phyloP scores from a whole-genome alignment of 2,797 vertebrate genomes.

The Myoxocephalus aenaeus region DNA sequence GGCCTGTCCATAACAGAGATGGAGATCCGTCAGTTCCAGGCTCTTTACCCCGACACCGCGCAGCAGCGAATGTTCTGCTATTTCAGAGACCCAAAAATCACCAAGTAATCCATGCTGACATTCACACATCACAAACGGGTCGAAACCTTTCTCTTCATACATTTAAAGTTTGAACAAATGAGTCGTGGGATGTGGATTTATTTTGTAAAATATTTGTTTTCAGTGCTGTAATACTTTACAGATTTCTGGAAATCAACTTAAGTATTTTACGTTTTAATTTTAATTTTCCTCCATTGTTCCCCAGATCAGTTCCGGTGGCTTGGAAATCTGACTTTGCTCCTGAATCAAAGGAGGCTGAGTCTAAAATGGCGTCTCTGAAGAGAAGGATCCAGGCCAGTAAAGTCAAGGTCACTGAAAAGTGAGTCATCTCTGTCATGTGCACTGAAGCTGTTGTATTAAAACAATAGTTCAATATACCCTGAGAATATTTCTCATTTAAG shows the following conservation, averaged over 20 bases:
- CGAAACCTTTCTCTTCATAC: too few species aligned
- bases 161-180: not conserved
- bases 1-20: conserved; percentile 91
- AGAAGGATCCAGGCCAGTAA: conserved; percentile 67
- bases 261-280: not conserved
- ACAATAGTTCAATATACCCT: not conserved
- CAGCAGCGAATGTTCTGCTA: conserved; percentile 85
- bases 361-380: conserved; percentile 85
- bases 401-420: conserved; percentile 81
- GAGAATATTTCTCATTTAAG: not conserved
- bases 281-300: not conserved
- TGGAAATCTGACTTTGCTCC: conserved; percentile 88
- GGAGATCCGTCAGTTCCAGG: conserved; percentile 90
- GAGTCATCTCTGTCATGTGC: conserved; percentile 21
- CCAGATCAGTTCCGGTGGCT: conserved; percentile 87
- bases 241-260: not conserved
- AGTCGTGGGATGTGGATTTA: not conserved
- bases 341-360: conserved; percentile 86
- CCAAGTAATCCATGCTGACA: conserved; percentile 69
- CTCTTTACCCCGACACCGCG: conserved; percentile 63
- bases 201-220: not conserved
- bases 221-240: not conserved
- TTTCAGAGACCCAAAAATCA: conserved; percentile 84
- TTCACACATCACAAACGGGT: not conserved
- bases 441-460: not conserved